These are phyloP conservation scores for Frieseomelitta varia DNA, from an alignment of 1,140 invertebrate species.

Conservation along the genomic window DNA sequence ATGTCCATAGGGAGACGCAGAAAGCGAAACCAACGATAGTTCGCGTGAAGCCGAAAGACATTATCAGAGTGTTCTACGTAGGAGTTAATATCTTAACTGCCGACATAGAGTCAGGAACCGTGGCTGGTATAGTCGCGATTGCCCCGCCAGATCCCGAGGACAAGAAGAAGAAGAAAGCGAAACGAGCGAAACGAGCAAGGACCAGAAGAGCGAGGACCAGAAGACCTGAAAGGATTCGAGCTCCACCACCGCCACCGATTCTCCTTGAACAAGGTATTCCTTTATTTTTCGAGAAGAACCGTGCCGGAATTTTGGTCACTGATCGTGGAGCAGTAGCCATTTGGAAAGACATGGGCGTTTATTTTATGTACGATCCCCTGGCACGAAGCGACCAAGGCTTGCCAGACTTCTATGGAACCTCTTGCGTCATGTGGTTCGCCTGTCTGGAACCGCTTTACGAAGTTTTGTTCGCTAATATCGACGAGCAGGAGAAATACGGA, in stretches of 20 bases:
- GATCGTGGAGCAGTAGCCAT: conserved; percentile 68
- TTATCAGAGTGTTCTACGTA: conserved; percentile 71
- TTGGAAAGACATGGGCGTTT: conserved; percentile 76
- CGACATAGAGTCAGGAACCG: conserved; percentile 68
- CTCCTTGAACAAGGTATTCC: conserved; percentile 70
- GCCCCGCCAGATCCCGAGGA: conserved; percentile 62
- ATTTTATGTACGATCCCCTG: conserved; percentile 75
- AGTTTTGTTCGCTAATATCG: conserved; percentile 66
- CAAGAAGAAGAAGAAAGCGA: conserved; percentile 55
- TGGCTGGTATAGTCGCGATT: conserved; percentile 65
- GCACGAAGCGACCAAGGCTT: conserved; percentile 64
- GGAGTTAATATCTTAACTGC: conserved; percentile 72
- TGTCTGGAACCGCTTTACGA: conserved; percentile 72
- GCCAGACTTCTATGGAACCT: conserved; percentile 53
- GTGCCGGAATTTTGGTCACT: conserved; percentile 70
- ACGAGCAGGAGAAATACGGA: conserved; percentile 69
- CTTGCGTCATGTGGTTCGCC: conserved; percentile 76
- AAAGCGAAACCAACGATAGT: conserved; percentile 48
- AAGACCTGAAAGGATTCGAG: conserved; percentile 36
- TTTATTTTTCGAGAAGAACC: conserved; percentile 73
- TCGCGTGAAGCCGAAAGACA: conserved; percentile 67
- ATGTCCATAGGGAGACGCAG: conserved; percentile 66
- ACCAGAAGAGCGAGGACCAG: conserved; percentile 46
- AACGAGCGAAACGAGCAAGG: conserved; percentile 42
- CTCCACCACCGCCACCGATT: conserved; percentile 62